Evolutionary conservation across 35 echinoderm and acorn worm species (phyloP).

Genomic region (Chiridota heheva): DNA sequence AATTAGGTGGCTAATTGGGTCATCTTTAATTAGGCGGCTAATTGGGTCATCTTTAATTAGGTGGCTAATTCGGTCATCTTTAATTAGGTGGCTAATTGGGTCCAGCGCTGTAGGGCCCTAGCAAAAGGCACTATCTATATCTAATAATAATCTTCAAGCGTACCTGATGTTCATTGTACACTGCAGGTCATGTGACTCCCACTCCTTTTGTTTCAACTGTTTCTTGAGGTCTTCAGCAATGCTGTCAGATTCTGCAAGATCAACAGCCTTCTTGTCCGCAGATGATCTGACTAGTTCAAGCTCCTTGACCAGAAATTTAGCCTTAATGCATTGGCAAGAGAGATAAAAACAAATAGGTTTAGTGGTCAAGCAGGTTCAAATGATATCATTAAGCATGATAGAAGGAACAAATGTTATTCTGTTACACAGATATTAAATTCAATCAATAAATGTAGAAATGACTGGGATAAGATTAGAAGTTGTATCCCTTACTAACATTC

Average conservation of each 20-base stretch:
- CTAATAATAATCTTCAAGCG: not conserved
- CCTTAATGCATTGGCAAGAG: conserved; percentile 17
- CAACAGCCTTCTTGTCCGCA: conserved; percentile 44
- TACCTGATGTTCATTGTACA: conserved; percentile 92
- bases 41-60: no score
- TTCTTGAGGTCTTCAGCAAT: conserved; percentile 58
- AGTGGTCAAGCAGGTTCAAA: not conserved
- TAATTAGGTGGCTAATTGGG: no score
- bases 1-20: no score
- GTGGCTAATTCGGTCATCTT: no score
- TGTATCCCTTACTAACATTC: no score
- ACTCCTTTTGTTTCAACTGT: conserved; percentile 87
- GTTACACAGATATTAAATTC: no score
- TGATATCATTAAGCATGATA: no score
- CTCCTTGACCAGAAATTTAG: conserved; percentile 83
- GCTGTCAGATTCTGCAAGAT: conserved; percentile 58
- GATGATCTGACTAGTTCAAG: conserved; percentile 79
- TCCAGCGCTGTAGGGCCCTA: not conserved
- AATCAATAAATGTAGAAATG: no score
- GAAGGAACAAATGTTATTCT: no score
- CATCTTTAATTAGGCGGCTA: no score
- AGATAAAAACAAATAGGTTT: not conserved
- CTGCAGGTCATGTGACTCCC: conserved; percentile 75
- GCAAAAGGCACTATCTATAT: not conserved
- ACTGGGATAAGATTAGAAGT: no score